Evolutionary conservation across 2,113 vertebrate species (phyloP), one percentile per base, ranked within the genome.

Genomic region (Xiphias gladius): DNA sequence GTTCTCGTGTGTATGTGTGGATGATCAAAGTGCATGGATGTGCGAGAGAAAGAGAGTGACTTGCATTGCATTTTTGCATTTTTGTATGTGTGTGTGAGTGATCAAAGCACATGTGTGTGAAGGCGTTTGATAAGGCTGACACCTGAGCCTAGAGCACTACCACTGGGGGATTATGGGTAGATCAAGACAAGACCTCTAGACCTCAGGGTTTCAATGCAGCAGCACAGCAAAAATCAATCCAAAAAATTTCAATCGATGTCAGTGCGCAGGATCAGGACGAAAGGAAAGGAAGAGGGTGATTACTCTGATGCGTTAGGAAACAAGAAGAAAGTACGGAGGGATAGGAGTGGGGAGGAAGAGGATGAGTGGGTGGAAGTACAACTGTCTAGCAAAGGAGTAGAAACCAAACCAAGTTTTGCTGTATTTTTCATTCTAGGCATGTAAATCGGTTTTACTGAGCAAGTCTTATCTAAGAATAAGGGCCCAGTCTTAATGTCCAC

Each of bases 171-270:
- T 88, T 88, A 88, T 92, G 86, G 84, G 87, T 89, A 92, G 92
- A 94, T 93, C 86, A 91, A 92, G 91, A 89, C 82, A 84, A 84
- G 86, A 93, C 90, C 88, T 85, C 63, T 52, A 85, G 80, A 90
- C 92, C 91, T 76, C 65, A 83, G 86, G 87, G 74, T 88, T 85
- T 81, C 57, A 87, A 82, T 81, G 73, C 86, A 75, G 87, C 30
- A 83, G 82, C 86, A 91, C 88, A 87, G 76, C 74, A 83, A 81
- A 75, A 91, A 86, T 90, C 86, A 87, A 85, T 90, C 52, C 59
- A 82, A 70, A 87, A 91, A 83, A 92, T 91, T 90, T 89, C 83
- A 92, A 89, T 94, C 70, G 19, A 85, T 91, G 86, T 41, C 72
- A 73, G 55, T 26, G 41, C 13, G 39, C 39, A n/a, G 77, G 54